Base-by-base conservation (phyloP, 2,888 invertebrate genomes). In the Cylindroiulus punctatus region DNA sequence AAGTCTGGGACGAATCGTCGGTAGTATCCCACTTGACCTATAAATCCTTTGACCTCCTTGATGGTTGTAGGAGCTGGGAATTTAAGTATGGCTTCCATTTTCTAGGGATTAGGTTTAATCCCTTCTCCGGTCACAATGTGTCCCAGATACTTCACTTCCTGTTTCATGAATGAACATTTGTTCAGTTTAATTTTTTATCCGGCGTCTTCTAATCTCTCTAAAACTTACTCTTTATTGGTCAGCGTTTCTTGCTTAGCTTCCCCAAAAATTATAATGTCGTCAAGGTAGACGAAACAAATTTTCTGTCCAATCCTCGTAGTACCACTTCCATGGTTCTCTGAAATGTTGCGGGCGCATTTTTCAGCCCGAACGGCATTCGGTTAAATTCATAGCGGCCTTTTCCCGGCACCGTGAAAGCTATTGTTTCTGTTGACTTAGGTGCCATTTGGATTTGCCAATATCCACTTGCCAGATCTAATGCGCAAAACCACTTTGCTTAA, bases 291-390 rank as follows among this genome's bases (percentile, higher is more conserved):
- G n/a, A 57, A 57, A n/a, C 57, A 57, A n/a, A 57, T 57, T 57
- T n/a, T 7, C 7, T n/a, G 19, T n/a, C 22, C 5, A 57, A n/a
- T 7, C 57, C 57, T 57, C 57, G 19, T n/a, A 57, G n/a, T n/a
- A 57, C n/a, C 14, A 47, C 14, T 14, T 47, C 47, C 90, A 44
- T 44, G 12, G 44, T 44, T 14, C 76, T 7, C 19, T 76, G n/a
- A 17, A 76, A 76, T 7, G 76, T 76, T 5, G 14, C 14, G 5
- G 76, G 76, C 5, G 76, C 76, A 76, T 12, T 76, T 76, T 76
- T 76, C 76, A 76, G 19, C 19, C 76, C 76, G n/a, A 19, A 76
- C 12, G 76, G 76, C 76, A 76, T 76, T 26, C 76, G 3, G 19
- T 26, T 22, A 22, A 22, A 76, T 76, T 17, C 8, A 30, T 1